These are phyloP conservation scores for Willisornis vidua DNA, from an alignment of 2,113 vertebrate genomes.

Conservation along the genomic window DNA sequence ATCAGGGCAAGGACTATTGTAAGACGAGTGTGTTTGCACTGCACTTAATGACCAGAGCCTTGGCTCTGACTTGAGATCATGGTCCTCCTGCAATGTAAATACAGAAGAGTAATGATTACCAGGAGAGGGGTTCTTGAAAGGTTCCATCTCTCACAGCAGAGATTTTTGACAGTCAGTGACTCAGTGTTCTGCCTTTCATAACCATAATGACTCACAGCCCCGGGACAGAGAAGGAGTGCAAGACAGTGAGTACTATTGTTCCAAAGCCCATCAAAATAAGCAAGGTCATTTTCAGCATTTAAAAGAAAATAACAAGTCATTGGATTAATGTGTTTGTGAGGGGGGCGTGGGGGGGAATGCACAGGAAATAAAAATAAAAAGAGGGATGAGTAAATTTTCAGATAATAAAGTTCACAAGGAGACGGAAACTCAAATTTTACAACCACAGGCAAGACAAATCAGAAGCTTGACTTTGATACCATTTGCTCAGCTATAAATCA, in stretches of 20 bases:
- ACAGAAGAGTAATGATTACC: slow-evolving; percentile 35
- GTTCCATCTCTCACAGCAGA: slow-evolving; percentile 11
- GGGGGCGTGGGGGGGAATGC: not conserved
- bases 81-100: not conserved
- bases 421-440: not conserved
- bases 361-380: not conserved
- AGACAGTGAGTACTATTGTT: slow-evolving; percentile 44
- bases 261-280: slow-evolving; percentile 51
- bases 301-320: slow-evolving; percentile 9
- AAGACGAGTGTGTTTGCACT: not conserved
- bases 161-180: slow-evolving; percentile 44
- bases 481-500: slow-evolving; percentile 42
- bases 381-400: not conserved
- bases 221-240: slow-evolving; percentile 17
- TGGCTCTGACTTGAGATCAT: not conserved
- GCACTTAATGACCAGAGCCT: not conserved
- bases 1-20: not conserved
- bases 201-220: slow-evolving; percentile 58
- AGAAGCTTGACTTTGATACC: slow-evolving; percentile 19
- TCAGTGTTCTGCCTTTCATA: slow-evolving; percentile 57
- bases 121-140: slow-evolving; percentile 10
- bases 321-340: not conserved
- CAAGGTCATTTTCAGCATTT: slow-evolving; percentile 44
- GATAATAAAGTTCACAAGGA: slow-evolving; percentile 5
- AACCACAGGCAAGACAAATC: slow-evolving; percentile 14